These are phyloP conservation scores for Psittacara wagleri DNA, from an alignment of 2,113 vertebrate species.

Conservation along the genomic window DNA sequence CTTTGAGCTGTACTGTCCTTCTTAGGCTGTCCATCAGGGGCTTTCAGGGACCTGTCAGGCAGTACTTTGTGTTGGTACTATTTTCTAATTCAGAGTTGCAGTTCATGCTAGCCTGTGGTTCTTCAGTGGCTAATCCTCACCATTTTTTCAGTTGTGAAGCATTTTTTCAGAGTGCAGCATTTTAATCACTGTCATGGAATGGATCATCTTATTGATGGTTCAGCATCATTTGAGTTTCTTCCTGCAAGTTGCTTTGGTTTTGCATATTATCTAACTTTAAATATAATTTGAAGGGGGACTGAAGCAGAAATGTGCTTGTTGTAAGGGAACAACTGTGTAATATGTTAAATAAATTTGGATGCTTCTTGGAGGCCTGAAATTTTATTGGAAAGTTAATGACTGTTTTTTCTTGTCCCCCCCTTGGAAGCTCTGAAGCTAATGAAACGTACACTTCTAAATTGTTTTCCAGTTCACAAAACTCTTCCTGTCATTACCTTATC, in stretches of 20 bases:
- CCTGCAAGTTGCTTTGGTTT: not conserved
- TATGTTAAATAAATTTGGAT: not conserved
- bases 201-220: not conserved
- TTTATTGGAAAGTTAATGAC: conserved; percentile 49
- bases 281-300: not conserved
- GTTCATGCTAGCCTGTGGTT: not conserved
- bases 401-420: conserved; percentile 7
- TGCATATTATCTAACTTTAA: not conserved
- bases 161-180: not conserved
- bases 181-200: not conserved
- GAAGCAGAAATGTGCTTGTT: conserved; percentile 1
- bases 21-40: not conserved
- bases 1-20: not conserved
- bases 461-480: conserved; percentile 80
- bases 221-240: not conserved
- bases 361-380: not conserved
- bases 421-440: conserved; percentile 1
- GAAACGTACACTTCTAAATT: conserved; percentile 47
- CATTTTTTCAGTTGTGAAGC: not conserved
- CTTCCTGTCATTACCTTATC: conserved; percentile 82
- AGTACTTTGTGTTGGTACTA: not conserved
- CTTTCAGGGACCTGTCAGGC: not conserved
- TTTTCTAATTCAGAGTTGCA: not conserved
- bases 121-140: not conserved
- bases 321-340: not conserved